phyloP scores from a whole-genome alignment of 2,888 invertebrate species.

The Lepidocyrtoides sp. region DNA sequence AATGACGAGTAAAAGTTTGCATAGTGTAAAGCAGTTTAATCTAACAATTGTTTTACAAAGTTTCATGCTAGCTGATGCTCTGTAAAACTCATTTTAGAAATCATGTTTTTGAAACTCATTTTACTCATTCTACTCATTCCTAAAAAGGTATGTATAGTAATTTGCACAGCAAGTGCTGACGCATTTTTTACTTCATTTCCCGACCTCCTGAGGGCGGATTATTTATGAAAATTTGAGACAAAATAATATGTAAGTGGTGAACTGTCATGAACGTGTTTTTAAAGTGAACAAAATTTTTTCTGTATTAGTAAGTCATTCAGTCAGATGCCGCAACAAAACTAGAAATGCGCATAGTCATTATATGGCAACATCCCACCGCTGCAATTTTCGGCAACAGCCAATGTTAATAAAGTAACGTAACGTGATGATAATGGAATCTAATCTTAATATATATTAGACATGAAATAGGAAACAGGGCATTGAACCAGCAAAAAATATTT shows the following conservation, averaged over 20 bases:
- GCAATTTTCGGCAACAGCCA: neutral
- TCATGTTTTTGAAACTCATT: too few relatives aligned
- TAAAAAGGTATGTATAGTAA: neutral
- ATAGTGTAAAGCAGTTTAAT: too few relatives aligned
- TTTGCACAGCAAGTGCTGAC: neutral
- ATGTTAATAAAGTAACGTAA: conserved; percentile 20
- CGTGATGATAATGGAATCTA: conserved; percentile 19
- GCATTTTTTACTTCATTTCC: neutral
- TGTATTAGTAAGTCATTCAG: neutral
- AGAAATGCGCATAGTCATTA: too few relatives aligned
- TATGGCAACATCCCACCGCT: neutral
- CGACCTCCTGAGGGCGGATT: conserved; percentile 21
- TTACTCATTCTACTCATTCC: neutral
- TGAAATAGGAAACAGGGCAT: conserved; percentile 51
- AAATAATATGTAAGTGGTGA: neutral
- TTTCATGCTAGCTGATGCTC: neutral
- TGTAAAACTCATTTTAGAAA: neutral
- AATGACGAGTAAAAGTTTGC: too few relatives aligned
- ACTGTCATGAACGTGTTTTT: neutral
- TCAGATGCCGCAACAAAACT: neutral
- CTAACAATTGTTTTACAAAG: too few relatives aligned
- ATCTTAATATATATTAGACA: conserved; percentile 13
- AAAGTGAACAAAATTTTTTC: neutral
- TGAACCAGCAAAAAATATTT: conserved; percentile 42
- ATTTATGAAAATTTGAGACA: conserved; percentile 19